Evolutionary conservation across 2,888 invertebrate species (phyloP).

Genomic region (Timema podura): DNA sequence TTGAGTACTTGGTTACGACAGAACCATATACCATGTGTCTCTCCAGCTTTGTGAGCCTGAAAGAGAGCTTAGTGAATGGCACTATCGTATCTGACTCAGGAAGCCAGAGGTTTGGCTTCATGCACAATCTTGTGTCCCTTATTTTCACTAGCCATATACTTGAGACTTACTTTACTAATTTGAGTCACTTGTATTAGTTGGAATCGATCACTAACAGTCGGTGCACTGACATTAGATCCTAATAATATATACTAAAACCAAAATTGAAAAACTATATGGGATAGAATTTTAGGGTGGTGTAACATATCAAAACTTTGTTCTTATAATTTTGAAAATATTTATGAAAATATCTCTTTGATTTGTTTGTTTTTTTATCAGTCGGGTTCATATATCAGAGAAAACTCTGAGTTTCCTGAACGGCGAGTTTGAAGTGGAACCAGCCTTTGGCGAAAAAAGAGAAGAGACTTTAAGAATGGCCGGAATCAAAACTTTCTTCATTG

Average conservation of each 20-base stretch:
- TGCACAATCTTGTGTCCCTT: too few relatives aligned
- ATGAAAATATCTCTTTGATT: not conserved
- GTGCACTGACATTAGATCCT: too few relatives aligned
- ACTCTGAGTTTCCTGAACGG: conserved; percentile 81
- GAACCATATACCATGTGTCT: too few relatives aligned
- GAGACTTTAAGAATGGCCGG: conserved; percentile 84
- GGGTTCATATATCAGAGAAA: conserved; percentile 90
- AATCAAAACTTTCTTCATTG: conserved; percentile 88
- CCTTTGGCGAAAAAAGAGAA: conserved; percentile 86
- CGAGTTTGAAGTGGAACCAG: conserved; percentile 91
- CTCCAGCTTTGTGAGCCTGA: too few relatives aligned
- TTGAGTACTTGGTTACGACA: too few relatives aligned
- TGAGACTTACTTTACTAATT: too few relatives aligned
- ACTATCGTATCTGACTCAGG: too few relatives aligned
- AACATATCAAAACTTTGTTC: not conserved
- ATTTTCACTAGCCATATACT: too few relatives aligned
- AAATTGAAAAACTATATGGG: not conserved
- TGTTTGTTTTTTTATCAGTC: conserved; percentile 51
- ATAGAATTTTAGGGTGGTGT: not conserved
- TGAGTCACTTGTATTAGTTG: too few relatives aligned
- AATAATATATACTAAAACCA: not conserved
- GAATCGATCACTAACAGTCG: too few relatives aligned
- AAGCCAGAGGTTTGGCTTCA: too few relatives aligned
- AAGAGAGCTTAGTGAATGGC: too few relatives aligned
- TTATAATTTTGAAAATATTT: not conserved